Evolutionary conservation across 2,113 vertebrate species (phyloP), one percentile per base, ranked within the genome.

Genomic region (Scomber colias): DNA sequence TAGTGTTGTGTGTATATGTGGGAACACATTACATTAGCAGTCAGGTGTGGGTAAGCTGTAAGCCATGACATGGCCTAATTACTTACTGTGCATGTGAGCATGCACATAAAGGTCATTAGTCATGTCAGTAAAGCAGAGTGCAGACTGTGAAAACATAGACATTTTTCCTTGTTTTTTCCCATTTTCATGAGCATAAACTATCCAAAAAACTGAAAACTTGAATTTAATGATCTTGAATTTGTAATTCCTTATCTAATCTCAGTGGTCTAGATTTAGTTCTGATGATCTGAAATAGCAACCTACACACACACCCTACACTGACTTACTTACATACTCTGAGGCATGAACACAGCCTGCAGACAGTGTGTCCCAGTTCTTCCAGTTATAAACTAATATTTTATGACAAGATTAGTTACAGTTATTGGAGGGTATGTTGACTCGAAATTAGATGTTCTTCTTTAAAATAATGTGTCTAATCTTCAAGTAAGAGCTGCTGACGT

Each of bases 31-130:
- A 71, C 54, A 68, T 74, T 65, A 82, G 66, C 79, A 82, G 71
- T 79, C 74, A 65, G 76, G 77, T 81, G 53, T 75, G 17, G 61
- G 71, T 86, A 73, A 83, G 51, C 70, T 16, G 54, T 64, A 48
- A 78, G 19, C 77, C 84, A 71, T 15, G 48, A n/a, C 75, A 68
- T 65, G 79, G 59, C 80, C 84, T 83, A 70, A 74, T 87, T 90
- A 66, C 15, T 17, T 45, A 54, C 21, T 64, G 50, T 62, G 49
- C 64, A 24, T 31, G 62, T 11, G 2, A 16, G 16, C 71, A 68
- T 15, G n/a, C 57, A 55, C 63, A 79, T 74, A 71, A 59, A 65
- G 60, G 60, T 62, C 45, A 68, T 76, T 60, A 46, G 40, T 67
- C 57, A 48, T 62, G 3, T 59, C 57, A 73, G 12, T 68, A 31